Evolutionary conservation across 2,888 invertebrate species (phyloP), one percentile per base, ranked within the genome.

Genomic region (Adelognathus sp.): DNA sequence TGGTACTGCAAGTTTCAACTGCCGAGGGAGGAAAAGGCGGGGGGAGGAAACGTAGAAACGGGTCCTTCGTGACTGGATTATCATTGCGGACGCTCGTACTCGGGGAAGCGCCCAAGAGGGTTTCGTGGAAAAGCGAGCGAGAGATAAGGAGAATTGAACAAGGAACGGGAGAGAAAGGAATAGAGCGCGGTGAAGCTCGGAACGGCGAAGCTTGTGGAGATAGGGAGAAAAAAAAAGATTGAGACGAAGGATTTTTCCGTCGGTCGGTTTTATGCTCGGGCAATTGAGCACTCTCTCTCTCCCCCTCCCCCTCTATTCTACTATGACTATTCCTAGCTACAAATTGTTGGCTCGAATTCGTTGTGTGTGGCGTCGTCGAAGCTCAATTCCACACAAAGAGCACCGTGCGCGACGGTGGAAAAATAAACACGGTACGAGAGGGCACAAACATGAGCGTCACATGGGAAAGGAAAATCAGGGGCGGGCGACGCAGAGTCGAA

Each of bases 11-110:
- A 71, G 66, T 77, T 76, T 71, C 66, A 79, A 76, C 82, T 67
- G 66, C 75, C 67, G 67, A 61, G 70, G 70, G 54, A 6, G 31
- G n/a, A 31, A 3, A 9, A 31, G 50, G 3, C 79, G 64, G 60
- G 64, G 67, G 64, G 54, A 18, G 18, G 46, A 33, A 50, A 39
- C 50, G 58, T 36, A 54, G 70, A 79, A 82, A 78, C 73, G 83
- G 78, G 80, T 70, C 76, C 79, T 83, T 84, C 81, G 85, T 83
- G 85, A 85, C 84, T 86, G 86, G 86, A 86, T 88, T 87, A 89
- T 86, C 83, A 82, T 84, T 75, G 76, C 67, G 77, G 71, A 44
- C 41, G 72, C 64, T n/a, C n/a, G n/a, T 73, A 54, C 81, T 24
- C n/a, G 67, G 66, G 76, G 73, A 44, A 79, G 61, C 67, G n/a